Evolutionary conservation across 2,113 vertebrate species (phyloP), one percentile per base, ranked within the genome.

Genomic region (Microtus montanus): DNA sequence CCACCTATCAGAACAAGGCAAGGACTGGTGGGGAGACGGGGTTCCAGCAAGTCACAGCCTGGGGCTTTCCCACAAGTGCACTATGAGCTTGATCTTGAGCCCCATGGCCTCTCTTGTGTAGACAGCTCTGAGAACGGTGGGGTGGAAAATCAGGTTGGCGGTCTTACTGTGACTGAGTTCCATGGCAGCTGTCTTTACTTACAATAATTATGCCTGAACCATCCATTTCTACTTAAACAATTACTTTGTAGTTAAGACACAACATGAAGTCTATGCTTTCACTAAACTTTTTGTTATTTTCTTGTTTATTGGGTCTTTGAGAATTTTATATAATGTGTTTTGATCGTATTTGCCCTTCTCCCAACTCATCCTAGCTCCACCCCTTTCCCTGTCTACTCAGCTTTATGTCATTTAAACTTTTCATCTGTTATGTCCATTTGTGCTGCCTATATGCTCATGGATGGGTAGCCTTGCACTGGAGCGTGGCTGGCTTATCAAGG

Each of bases 31-130:
- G 4, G 20, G 14, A 22, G 28, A 17, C 1, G 0, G n/a, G 63
- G 22, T 14, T 17, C 11, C 14, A 61, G 3, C 15, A 5, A 14
- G 24, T 3, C 12, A 4, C 33, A 35, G 19, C 47, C 47, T 2
- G 6, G 73, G 2, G 1, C 12, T 52, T 26, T n/a, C 44, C 2
- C 15, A 13, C n/a, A 64, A 44, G 8, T 9, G 2, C 0, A 0
- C 47, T 54, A 24, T 2, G 8, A 61, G 61, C 24, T 73, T 26
- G 38, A 3, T 68, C 52, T 52, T 7, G 3, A 83, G 10, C n/a
- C 24, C 6, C 26, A 11, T 17, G 17, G 33, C n/a, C 73, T 86
- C 19, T 17, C 3, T 10, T 35, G 68, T 22, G 20, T 41, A 35
- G 44, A 49, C n/a, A 84, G 24, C 5, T 17, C 11, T 1, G 1